Percentiles rank a stretch among this genome's conserved stretches.
Evolutionary conservation across 2,888 invertebrate species (phyloP).

Genomic region (Athripsodes cinereus): DNA sequence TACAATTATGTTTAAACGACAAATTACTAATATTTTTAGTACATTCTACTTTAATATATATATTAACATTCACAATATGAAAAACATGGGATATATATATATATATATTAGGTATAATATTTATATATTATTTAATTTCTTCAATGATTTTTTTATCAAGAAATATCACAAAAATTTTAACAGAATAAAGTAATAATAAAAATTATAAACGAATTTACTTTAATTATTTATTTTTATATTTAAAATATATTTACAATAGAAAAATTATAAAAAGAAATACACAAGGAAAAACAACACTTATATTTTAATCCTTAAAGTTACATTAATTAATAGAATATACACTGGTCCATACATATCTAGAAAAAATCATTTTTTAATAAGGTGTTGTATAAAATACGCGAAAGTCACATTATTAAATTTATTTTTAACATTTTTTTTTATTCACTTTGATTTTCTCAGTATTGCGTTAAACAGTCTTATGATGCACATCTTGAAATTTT

Average conservation of each 20-base stretch:
- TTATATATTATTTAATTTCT: background rate
- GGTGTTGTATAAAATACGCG: background rate
- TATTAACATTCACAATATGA: background rate
- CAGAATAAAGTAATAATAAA: background rate
- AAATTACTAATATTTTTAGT: too few relatives aligned
- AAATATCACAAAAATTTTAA: constrained; percentile 1
- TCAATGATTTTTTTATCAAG: background rate
- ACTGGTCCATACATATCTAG: background rate
- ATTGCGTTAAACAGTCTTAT: background rate
- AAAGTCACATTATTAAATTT: too few relatives aligned
- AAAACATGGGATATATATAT: background rate
- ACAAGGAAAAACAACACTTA: background rate
- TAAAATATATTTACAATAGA: background rate
- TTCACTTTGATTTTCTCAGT: background rate
- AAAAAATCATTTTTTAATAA: background rate
- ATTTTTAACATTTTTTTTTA: too few relatives aligned
- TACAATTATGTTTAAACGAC: too few relatives aligned
- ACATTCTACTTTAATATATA: too few relatives aligned
- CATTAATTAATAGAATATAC: background rate
- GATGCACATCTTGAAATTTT: background rate
- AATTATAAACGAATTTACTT: background rate
- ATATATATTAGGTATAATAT: too few relatives aligned
- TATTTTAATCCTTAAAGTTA: background rate
- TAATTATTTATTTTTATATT: background rate
- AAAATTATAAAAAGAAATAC: background rate